Percentiles rank a stretch among this genome's conserved stretches.
Conservation (phyloP, 2,888 invertebrate genomes). For the Nysson spinosus region DNA sequence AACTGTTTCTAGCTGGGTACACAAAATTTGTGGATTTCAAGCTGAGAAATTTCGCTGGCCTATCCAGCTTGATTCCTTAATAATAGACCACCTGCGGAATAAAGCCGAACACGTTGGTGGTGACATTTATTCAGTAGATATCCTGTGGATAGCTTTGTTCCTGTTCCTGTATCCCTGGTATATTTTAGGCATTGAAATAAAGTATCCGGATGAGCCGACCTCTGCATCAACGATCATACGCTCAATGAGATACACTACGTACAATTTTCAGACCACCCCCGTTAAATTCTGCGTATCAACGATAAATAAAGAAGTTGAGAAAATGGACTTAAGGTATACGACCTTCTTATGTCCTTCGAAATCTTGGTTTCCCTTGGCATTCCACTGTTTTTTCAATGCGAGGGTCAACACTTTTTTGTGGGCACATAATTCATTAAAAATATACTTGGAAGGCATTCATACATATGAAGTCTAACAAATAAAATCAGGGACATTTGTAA, state of each 20-base stretch:
- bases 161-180: conserved; percentile 8
- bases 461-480: background rate
- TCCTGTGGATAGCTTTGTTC: conserved; percentile 4
- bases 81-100: conserved; percentile 5
- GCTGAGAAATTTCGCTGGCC: background rate
- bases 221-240: conserved; percentile 53
- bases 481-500: background rate
- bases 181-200: conserved; percentile 40
- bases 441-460: background rate
- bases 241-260: conserved; percentile 28
- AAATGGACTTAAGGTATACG: conserved; percentile 35
- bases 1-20: too few species aligned
- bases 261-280: conserved; percentile 30
- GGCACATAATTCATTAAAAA: conserved; percentile 12
- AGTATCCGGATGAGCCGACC: conserved; percentile 43
- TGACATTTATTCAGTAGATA: conserved; percentile 27
- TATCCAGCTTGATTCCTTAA: conserved; percentile 3
- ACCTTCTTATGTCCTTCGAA: background rate
- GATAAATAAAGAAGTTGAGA: conserved; percentile 45
- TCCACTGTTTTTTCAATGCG: conserved; percentile 18
- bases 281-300: conserved; percentile 49
- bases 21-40: background rate
- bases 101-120: conserved; percentile 1
- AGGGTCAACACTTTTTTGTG: conserved; percentile 1
- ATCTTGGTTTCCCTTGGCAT: conserved; percentile 8